These are phyloP conservation scores for Alexandromys fortis DNA, from an alignment of 2,113 vertebrate genomes.

Conservation along the genomic window DNA sequence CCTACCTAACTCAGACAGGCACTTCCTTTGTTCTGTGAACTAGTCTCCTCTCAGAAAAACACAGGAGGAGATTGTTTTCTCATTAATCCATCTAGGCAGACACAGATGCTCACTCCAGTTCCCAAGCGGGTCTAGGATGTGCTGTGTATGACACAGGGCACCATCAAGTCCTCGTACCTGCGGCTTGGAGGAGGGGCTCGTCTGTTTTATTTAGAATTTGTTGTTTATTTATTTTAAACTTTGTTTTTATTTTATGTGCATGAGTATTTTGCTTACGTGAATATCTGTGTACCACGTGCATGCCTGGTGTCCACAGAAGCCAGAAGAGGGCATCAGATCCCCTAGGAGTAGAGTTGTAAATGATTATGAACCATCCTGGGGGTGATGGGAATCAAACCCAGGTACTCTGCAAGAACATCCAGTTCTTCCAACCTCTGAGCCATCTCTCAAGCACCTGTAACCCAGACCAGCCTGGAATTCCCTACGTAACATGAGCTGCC, in stretches of 20 bases:
- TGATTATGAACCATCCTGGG: not conserved
- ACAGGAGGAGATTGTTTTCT: not conserved
- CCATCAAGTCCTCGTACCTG: not conserved
- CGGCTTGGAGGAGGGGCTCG: not conserved
- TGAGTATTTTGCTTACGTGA: not conserved
- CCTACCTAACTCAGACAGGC: not conserved
- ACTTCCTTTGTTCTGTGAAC: not conserved
- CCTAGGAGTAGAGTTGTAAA: not conserved
- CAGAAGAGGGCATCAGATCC: not conserved
- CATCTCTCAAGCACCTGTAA: not conserved
- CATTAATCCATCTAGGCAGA: not conserved
- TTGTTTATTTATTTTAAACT: not conserved
- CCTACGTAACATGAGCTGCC: not conserved
- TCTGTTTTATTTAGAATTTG: not conserved
- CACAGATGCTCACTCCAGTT: not conserved
- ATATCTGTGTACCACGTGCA: not conserved
- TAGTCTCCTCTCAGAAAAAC: not conserved
- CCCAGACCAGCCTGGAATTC: not conserved
- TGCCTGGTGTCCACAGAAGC: not conserved
- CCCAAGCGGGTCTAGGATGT: not conserved
- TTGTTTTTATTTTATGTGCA: not conserved
- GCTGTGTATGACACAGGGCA: not conserved
- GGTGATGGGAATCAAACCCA: not conserved
- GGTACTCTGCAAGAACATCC: not conserved
- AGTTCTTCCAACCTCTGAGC: not conserved